Percentiles rank a stretch among this genome's conserved stretches.
Conservation (phyloP, 2,888 invertebrate genomes). For the Coelinius sp. region DNA sequence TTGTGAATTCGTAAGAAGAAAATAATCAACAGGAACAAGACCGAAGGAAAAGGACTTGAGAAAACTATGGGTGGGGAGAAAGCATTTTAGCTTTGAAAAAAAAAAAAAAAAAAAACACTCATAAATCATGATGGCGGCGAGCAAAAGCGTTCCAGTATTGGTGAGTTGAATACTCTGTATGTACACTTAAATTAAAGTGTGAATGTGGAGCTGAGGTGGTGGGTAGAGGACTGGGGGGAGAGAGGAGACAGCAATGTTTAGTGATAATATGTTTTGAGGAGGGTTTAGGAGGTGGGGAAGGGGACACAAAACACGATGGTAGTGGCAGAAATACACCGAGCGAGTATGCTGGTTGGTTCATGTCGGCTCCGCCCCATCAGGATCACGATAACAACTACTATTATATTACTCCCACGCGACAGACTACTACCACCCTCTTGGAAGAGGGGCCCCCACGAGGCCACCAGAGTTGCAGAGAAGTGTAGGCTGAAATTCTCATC, state of each 20-base stretch:
- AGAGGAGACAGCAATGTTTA: constrained; percentile 55
- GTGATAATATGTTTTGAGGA: constrained; percentile 56
- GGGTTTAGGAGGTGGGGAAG: constrained; percentile 4
- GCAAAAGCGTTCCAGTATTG: constrained; percentile 5
- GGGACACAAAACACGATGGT: constrained; percentile 46
- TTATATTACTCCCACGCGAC: constrained; percentile 65
- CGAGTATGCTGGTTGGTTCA: constrained; percentile 63
- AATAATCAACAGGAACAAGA: constrained; percentile 17
- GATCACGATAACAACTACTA: constrained; percentile 62
- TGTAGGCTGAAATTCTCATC: constrained; percentile 13
- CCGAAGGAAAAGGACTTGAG: background rate
- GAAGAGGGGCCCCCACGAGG: constrained; percentile 31
- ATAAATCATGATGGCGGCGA: constrained; percentile 63
- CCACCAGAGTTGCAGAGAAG: constrained; percentile 35
- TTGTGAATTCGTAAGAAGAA: constrained; percentile 24
- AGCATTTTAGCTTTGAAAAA: constrained; percentile 32
- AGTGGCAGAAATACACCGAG: constrained; percentile 58
- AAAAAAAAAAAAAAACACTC: constrained; percentile 51
- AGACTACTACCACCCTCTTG: constrained; percentile 38
- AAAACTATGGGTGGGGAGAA: constrained; percentile 21
- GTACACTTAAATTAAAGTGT: background rate
- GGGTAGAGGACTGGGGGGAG: background rate
- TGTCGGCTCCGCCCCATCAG: constrained; percentile 62
- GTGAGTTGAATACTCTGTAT: background rate
- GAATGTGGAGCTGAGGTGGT: background rate